Conservation (phyloP, 2,888 invertebrate species). For the Idaea straminata region DNA sequence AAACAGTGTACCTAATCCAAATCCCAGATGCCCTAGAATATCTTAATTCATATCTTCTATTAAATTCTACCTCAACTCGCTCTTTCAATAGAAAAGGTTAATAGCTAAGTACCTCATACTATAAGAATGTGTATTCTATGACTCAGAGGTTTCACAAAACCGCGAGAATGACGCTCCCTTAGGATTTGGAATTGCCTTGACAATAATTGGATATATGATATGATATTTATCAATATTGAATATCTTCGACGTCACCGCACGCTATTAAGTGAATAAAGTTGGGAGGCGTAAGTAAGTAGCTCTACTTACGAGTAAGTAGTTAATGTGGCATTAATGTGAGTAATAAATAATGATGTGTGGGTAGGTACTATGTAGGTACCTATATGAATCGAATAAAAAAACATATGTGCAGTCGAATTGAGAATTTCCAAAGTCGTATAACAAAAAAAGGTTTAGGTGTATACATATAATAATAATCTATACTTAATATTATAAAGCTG, state of each 20-base stretch:
- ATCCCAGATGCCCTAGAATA: neutral
- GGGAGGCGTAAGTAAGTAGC: neutral
- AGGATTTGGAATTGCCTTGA: constrained; percentile 53
- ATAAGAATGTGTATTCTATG: neutral
- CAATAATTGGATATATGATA: constrained; percentile 64
- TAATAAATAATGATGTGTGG: neutral
- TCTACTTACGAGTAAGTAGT: neutral
- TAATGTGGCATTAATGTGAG: neutral
- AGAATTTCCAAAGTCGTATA: too few relatives aligned
- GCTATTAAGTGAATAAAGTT: neutral
- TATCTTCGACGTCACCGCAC: neutral
- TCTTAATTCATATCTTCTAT: neutral
- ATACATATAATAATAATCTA: too few relatives aligned
- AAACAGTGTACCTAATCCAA: too few relatives aligned
- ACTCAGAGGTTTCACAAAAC: constrained; percentile 41
- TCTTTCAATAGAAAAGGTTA: neutral
- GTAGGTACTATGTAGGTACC: neutral
- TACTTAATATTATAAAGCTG: too few relatives aligned
- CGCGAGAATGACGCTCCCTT: constrained; percentile 44
- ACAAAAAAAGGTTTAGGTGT: too few relatives aligned
- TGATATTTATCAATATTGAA: constrained; percentile 50
- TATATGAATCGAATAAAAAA: neutral
- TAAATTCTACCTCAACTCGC: neutral
- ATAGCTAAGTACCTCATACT: neutral
- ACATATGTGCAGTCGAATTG: too few relatives aligned